Evolutionary conservation across 64 coral and sea anemone genomes (phyloP).

Genomic region (Anthopleura sola): DNA sequence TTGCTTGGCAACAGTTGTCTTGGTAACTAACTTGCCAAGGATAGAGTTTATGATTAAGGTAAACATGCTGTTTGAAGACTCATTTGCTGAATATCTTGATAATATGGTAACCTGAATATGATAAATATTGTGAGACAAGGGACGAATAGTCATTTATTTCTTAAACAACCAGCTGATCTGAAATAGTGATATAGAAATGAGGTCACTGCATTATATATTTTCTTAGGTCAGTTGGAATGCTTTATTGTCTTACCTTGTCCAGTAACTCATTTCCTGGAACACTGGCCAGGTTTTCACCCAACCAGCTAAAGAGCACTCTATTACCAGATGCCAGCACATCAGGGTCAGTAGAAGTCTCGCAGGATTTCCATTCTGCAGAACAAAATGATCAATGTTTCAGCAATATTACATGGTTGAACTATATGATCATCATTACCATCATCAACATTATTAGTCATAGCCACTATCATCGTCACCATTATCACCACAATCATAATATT

Average conservation of each 20-base stretch:
- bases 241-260: slow-evolving; percentile 15
- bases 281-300: slow-evolving; percentile 60
- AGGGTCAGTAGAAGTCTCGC: not conserved
- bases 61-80: slow-evolving; percentile 25
- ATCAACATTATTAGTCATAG: not conserved
- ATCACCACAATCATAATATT: not conserved
- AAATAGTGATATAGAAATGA: too few relatives aligned
- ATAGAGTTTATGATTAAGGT: slow-evolving; percentile 30
- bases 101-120: not conserved
- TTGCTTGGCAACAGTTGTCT: slow-evolving; percentile 19
- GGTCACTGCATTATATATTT: too few relatives aligned
- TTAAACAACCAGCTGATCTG: too few relatives aligned
- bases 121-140: too few relatives aligned
- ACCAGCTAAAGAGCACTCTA: slow-evolving; percentile 40
- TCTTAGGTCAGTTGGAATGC: too few relatives aligned
- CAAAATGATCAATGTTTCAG: not conserved
- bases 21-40: slow-evolving; percentile 37
- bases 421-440: not conserved
- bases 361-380: slow-evolving; percentile 59
- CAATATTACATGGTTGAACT: not conserved
- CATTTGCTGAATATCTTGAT: not conserved
- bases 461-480: not conserved
- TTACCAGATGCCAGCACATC: slow-evolving; percentile 46
- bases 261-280: slow-evolving; percentile 7
- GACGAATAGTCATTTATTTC: too few relatives aligned